Evolutionary conservation across 2,797 vertebrate genomes (phyloP), one percentile per base, ranked within the genome.

Genomic region (Acanthurus lineatus): DNA sequence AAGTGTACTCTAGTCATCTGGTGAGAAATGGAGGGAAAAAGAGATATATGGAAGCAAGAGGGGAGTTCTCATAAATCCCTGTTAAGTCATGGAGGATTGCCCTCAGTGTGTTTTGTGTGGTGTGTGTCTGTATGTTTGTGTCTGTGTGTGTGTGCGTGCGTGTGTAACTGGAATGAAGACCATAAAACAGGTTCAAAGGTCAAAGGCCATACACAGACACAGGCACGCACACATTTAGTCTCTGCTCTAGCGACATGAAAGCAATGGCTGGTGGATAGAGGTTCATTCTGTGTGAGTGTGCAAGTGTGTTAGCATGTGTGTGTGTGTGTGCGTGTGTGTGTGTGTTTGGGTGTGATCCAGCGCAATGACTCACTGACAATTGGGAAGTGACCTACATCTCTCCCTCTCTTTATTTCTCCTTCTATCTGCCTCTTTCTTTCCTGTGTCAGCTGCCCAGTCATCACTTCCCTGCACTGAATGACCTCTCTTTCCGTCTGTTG

Each of bases 361-460:
- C 66, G 91, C 87, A 87, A 65, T 93, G 91, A 92, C 82, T 93
- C 92, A 93, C 86, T 88, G 84, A 91, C 90, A 88, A 91, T 88
- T 91, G 91, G 92, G 92, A 91, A 89, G 86, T 93, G 89, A 92
- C 91, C 90, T 92, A 91, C 82, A 91, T 91, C 89, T 88, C 84
- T 81, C 82, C 74, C 85, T 73, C 76, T 86, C 73, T 88, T 86
- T 89, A 84, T 87, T 88, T 78, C 80, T 85, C 79, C 82, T 80
- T 82, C 84, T 89, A 88, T 89, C 89, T 88, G 78, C 74, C 80
- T 90, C 87, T 91, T 91, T 93, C 86, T 89, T 89, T 88, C 79
- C 85, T 86, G 90, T 92, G 89, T 91, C 89, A 92, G 91, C 90
- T 92, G 92, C 88, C 87, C 87, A 88, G 90, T 93, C 91, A 93